These are phyloP conservation scores for Pseudochirops cupreus DNA, from an alignment of 2,797 vertebrate genomes.

Conservation along the genomic window DNA sequence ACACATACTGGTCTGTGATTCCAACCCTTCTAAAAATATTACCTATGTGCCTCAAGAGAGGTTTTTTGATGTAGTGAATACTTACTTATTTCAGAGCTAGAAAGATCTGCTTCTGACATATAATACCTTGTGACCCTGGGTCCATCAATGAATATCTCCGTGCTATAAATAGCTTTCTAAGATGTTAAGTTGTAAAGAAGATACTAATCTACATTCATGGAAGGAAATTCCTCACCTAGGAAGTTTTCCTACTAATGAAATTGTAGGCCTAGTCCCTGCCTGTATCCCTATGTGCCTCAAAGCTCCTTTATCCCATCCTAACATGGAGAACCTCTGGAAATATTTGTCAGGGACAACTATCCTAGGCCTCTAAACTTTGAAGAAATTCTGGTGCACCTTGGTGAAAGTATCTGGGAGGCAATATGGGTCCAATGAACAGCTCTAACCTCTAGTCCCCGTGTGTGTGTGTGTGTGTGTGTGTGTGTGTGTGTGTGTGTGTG, in stretches of 20 bases:
- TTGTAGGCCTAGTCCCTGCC: too few species aligned
- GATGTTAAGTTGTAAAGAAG: neutral
- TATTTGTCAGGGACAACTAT: neutral
- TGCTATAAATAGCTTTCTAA: neutral
- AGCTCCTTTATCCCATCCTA: neutral
- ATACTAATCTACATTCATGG: neutral
- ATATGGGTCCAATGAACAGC: neutral
- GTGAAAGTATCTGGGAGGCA: constrained; percentile 6
- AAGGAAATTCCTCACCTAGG: neutral
- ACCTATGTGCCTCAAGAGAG: neutral
- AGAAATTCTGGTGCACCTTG: neutral
- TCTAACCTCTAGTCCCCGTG: neutral
- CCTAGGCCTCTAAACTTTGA: neutral
- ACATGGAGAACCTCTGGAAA: neutral
- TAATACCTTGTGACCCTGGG: neutral
- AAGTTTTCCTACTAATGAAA: neutral
- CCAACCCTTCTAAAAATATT: neutral
- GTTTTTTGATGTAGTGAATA: neutral
- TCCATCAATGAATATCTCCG: neutral
- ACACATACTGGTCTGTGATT: neutral
- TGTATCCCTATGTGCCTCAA: neutral
- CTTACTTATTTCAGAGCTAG: neutral
- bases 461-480: neutral
- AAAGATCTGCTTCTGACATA: neutral
- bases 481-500: too few species aligned